phyloP scores from a whole-genome alignment of 2,888 invertebrate species.

The Tinea semifulvella region DNA sequence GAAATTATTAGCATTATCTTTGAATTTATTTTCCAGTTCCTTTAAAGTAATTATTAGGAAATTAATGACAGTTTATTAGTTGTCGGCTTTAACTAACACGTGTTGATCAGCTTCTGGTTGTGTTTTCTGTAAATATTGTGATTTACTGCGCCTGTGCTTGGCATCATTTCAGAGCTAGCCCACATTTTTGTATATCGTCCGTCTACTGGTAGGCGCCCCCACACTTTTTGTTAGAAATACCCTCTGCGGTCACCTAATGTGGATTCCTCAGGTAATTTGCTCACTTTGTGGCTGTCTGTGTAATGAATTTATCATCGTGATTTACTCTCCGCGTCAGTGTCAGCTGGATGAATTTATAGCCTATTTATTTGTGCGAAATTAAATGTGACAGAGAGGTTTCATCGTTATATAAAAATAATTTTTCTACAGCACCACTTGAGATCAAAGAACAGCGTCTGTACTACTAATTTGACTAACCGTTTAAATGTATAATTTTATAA shows the following conservation, averaged over 20 bases:
- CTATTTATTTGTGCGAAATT: not conserved
- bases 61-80: too few species aligned
- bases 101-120: constrained; percentile 3
- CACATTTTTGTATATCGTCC: constrained; percentile 3
- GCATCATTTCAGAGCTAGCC: constrained; percentile 10
- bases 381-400: not conserved
- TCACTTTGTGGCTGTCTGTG: not conserved
- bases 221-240: constrained; percentile 5
- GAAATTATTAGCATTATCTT: too few species aligned
- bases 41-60: too few species aligned
- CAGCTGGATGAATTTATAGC: not conserved
- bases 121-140: constrained; percentile 9
- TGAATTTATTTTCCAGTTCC: too few species aligned
- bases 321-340: not conserved
- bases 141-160: constrained; percentile 7
- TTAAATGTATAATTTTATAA: not conserved
- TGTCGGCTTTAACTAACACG: constrained; percentile 5
- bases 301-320: not conserved
- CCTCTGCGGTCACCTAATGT: constrained; percentile 3
- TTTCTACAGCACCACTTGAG: not conserved
- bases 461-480: not conserved
- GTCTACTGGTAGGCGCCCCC: constrained; percentile 8
- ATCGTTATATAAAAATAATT: too few species aligned
- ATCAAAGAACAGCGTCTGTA: not conserved
- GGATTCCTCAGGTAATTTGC: constrained; percentile 1